Evolutionary conservation across 2,113 vertebrate species (phyloP).

Genomic region (Pedionomus torquatus): DNA sequence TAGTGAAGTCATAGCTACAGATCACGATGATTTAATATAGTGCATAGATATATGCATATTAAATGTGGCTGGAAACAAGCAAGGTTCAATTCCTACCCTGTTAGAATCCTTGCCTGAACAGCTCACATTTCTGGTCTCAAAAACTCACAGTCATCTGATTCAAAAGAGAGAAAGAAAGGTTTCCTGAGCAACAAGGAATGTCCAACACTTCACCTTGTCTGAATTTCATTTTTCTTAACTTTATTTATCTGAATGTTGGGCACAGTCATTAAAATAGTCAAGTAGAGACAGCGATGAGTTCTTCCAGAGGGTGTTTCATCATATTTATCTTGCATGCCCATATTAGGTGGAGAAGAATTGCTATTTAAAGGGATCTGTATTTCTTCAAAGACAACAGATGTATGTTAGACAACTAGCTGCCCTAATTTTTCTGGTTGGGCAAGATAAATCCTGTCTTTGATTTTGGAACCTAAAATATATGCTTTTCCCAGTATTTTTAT

Average conservation of each 20-base stretch:
- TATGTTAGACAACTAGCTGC: not conserved
- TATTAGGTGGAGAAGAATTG: not conserved
- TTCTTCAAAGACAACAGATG: not conserved
- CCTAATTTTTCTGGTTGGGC: not conserved
- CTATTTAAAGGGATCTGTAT: not conserved
- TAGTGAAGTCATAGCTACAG: not conserved
- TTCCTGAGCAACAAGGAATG: not conserved
- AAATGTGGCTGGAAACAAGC: not conserved
- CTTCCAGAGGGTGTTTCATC: not conserved
- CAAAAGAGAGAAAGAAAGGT: not conserved
- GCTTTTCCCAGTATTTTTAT: not conserved
- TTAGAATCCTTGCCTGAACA: not conserved
- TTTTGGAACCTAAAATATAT: not conserved
- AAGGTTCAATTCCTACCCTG: not conserved
- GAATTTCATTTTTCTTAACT: not conserved
- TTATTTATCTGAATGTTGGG: not conserved
- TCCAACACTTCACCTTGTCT: not conserved
- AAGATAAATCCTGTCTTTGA: not conserved
- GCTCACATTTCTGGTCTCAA: not conserved
- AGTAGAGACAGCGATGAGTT: not conserved
- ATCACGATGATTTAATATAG: not conserved
- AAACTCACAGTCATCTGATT: not conserved
- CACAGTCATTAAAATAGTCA: not conserved
- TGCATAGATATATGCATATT: not conserved
- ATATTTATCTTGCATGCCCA: not conserved